Base-by-base conservation (phyloP, 2,888 invertebrate species). In the Drosophila stalkeri region DNA sequence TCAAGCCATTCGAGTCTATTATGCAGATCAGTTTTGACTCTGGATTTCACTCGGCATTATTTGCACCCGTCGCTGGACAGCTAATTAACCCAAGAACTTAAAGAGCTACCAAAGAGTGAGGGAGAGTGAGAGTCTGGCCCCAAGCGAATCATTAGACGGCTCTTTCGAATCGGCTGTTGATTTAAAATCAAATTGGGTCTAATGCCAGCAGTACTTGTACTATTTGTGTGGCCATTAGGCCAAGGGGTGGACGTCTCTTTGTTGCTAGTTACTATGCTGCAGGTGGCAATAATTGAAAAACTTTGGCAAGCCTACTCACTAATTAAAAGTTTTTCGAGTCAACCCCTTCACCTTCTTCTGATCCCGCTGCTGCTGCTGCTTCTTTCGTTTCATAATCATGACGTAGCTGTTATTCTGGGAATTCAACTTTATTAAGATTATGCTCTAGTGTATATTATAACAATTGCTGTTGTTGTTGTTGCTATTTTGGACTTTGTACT, bases 271-370 rank as follows among this genome's bases (percentile, higher is more conserved):
- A 6, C 44, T 20, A 37, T 62, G 68, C 56, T 79, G 72, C 85
- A 87, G 86, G 86, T 87, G 86, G 83, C 83, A 85, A 87, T 87
- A 87, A 87, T 87, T 87, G 86, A 87, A 89, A 87, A 87, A 87
- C 86, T 87, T 87, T 85, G 59, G 61, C 64, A 44, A 49, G 82
- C 83, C 81, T 77, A 81, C 85, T 81, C 64, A 71, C 81, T 73
- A 87, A 87, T 87, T 87, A 87, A 87, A 87, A 87, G 85, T 87
- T 89, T 86, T 72, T 18, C n/a, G 55, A 2, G 41, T 27, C 12
- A 14, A 8, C 20, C 39, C 23, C 20, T 60, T 63, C 46, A 6
- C 27, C 27, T 37, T 14, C 14, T 12, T 4, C 35, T 12, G n/a
- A 35, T 27, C 5, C 27, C 4, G 35, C 35, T 46, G 49, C 59